Conservation (phyloP, 64 coral and sea anemone genomes). For the Orbicella faveolata region DNA sequence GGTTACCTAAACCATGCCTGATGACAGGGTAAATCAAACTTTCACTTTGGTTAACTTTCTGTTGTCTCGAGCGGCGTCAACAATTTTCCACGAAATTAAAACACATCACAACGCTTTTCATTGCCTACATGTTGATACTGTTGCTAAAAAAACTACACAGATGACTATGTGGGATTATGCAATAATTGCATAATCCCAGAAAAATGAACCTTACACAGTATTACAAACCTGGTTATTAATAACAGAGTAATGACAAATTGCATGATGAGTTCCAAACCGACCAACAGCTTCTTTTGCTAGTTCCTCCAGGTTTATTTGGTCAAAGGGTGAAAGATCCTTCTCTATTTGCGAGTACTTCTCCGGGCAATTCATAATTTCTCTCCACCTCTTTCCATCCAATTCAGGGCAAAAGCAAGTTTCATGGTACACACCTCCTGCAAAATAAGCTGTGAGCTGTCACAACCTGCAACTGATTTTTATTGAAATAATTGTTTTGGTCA, state of each 20-base stretch:
- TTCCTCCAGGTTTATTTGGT: slow-evolving; percentile 66
- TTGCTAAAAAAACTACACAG: too few relatives aligned
- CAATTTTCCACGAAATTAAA: too few relatives aligned
- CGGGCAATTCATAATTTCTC: slow-evolving; percentile 71
- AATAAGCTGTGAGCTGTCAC: background rate
- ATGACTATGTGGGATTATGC: too few relatives aligned
- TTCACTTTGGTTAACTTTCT: too few relatives aligned
- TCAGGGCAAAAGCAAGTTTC: slow-evolving; percentile 93
- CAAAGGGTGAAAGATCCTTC: slow-evolving; percentile 75
- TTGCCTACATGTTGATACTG: too few relatives aligned
- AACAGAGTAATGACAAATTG: slow-evolving; percentile 91
- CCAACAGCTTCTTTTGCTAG: slow-evolving; percentile 88
- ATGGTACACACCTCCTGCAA: slow-evolving; percentile 84
- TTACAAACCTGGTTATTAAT: slow-evolving; percentile 85
- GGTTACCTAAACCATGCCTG: too few relatives aligned
- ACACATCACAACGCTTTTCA: too few relatives aligned
- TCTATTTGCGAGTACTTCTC: slow-evolving; percentile 69
- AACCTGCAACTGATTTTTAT: too few relatives aligned
- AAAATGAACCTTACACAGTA: background rate
- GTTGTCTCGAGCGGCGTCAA: too few relatives aligned
- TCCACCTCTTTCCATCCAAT: slow-evolving; percentile 48
- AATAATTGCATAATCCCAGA: background rate
- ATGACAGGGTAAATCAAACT: too few relatives aligned
- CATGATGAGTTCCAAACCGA: slow-evolving; percentile 90
- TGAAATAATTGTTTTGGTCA: too few relatives aligned